Evolutionary conservation across 2,113 vertebrate genomes (phyloP).

Genomic region (Bombycilla garrulus): DNA sequence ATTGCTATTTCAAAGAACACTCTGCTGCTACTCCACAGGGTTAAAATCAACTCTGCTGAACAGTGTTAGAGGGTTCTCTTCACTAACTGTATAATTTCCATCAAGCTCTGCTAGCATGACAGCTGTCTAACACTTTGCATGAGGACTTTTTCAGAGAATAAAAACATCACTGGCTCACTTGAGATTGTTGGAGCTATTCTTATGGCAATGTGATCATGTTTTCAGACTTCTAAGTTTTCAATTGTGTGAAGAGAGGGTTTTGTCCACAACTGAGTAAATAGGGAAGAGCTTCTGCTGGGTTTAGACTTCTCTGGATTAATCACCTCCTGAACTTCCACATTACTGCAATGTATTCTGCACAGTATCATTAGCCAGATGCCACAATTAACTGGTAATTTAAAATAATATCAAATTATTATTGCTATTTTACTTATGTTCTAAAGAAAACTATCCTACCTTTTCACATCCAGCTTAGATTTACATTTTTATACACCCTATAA

Average conservation of each 20-base stretch:
- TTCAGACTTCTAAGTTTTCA: not conserved
- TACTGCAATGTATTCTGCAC: not conserved
- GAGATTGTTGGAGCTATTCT: not conserved
- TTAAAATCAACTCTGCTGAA: not conserved
- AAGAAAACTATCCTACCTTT: not conserved
- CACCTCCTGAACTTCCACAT: not conserved
- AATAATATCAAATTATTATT: not conserved
- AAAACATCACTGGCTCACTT: not conserved
- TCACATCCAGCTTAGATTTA: not conserved
- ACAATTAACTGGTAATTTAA: not conserved
- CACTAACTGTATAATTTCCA: not conserved
- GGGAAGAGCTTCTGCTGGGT: not conserved
- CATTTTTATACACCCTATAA: not conserved
- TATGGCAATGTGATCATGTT: not conserved
- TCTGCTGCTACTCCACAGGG: not conserved
- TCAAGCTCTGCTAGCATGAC: not conserved
- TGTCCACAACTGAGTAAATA: not conserved
- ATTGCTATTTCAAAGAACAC: not conserved
- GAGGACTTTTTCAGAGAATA: not conserved
- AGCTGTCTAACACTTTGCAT: not conserved
- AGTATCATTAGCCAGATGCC: not conserved
- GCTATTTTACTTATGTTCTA: not conserved
- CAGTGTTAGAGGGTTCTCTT: not conserved
- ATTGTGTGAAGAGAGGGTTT: not conserved
- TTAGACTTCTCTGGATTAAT: not conserved